Conservation (phyloP, 1,140 invertebrate species). For the Pissodes strobi region DNA sequence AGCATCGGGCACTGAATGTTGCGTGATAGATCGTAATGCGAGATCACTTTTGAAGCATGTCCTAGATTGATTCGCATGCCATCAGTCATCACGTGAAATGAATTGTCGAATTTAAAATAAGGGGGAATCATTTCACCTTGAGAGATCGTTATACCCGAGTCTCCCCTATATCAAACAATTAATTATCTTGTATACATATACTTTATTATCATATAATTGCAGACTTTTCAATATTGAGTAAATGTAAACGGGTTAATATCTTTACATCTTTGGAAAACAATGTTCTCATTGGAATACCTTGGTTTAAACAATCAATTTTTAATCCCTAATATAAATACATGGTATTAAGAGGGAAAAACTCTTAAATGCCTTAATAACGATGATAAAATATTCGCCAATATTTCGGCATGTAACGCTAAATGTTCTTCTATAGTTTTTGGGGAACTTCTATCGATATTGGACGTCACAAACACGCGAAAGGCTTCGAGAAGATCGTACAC, state of each 20-base stretch:
- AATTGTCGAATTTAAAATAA: too few relatives aligned
- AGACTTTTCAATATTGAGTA: too few relatives aligned
- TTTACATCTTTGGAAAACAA: conserved; percentile 23
- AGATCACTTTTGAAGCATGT: too few relatives aligned
- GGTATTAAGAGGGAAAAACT: conserved; percentile 71
- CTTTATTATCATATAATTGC: too few relatives aligned
- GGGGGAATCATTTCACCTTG: too few relatives aligned
- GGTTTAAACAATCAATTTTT: background rate
- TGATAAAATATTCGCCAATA: conserved; percentile 78
- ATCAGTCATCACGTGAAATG: too few relatives aligned
- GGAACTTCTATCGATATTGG: conserved; percentile 61
- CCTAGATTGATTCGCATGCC: too few relatives aligned
- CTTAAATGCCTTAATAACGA: conserved; percentile 78
- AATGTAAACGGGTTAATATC: conserved; percentile 8
- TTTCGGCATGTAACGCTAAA: conserved; percentile 74
- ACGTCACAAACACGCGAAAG: conserved; percentile 69
- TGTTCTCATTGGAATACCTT: background rate
- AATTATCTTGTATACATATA: too few relatives aligned
- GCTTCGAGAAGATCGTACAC: conserved; percentile 80
- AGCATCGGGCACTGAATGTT: too few relatives aligned
- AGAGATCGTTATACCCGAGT: too few relatives aligned
- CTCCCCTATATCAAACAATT: too few relatives aligned
- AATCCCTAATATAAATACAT: background rate
- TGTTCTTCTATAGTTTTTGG: conserved; percentile 64
- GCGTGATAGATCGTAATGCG: too few relatives aligned